Conservation (phyloP, 2,113 vertebrate genomes). For the Pipra filicauda region DNA sequence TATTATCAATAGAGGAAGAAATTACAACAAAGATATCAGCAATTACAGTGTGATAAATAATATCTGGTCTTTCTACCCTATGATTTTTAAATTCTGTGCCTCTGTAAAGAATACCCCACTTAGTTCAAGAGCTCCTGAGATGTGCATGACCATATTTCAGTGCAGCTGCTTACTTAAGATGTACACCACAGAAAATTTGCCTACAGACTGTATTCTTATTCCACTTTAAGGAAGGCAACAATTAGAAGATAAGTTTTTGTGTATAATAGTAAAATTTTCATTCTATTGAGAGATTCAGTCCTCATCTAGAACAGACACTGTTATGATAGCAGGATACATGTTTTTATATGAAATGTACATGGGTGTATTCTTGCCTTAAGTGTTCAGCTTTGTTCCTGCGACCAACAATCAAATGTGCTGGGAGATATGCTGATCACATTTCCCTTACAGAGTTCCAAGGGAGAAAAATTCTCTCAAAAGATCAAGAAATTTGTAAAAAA, state of each 20-base stretch:
- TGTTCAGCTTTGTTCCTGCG: background rate
- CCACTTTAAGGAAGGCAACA: background rate
- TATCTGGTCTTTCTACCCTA: background rate
- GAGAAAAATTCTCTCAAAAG: background rate
- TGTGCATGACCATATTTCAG: background rate
- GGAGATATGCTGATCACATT: background rate
- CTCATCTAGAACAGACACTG: background rate
- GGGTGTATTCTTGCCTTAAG: background rate
- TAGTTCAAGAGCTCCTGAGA: background rate
- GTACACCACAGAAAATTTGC: background rate
- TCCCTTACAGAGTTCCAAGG: background rate
- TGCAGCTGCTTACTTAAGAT: background rate
- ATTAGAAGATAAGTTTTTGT: background rate
- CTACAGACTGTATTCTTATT: background rate
- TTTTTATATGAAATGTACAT: fast-evolving
- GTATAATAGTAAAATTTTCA: background rate
- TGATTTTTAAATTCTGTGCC: background rate
- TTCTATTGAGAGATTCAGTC: background rate
- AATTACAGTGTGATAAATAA: background rate
- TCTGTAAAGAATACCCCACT: background rate
- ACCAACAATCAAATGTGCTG: background rate
- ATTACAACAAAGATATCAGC: background rate
- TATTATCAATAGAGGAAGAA: background rate
- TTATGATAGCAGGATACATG: background rate
- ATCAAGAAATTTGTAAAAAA: background rate